phyloP scores from a whole-genome alignment of 2,113 vertebrate genomes.

The Cephalopterus ornatus region DNA sequence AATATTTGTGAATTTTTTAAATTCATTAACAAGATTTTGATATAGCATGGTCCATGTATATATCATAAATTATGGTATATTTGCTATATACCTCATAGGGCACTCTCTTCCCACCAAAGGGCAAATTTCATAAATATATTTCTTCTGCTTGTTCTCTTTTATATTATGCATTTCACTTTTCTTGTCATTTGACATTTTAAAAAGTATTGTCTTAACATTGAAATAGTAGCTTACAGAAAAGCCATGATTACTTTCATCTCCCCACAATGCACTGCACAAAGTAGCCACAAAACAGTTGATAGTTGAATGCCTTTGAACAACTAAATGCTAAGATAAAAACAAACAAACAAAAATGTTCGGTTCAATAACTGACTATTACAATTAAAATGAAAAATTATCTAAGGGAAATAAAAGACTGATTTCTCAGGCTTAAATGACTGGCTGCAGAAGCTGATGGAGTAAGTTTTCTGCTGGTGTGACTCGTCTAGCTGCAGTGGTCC shows the following conservation, averaged over 20 bases:
- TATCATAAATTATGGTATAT: not conserved
- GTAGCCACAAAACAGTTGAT: not conserved
- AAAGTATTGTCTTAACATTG: not conserved
- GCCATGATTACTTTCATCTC: not conserved
- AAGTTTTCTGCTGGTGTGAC: not conserved
- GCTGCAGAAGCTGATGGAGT: fast-evolving
- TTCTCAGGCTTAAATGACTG: not conserved
- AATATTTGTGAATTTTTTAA: not conserved
- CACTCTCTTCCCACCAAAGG: not conserved
- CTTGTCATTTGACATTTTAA: not conserved
- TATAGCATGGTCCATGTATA: not conserved
- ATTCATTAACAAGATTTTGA: not conserved
- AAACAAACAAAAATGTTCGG: not conserved
- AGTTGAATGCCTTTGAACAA: not conserved
- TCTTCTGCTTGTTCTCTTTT: conserved; percentile 1
- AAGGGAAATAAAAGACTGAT: not conserved
- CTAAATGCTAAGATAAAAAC: not conserved
- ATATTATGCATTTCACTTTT: not conserved
- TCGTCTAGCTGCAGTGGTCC: not conserved
- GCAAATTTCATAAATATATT: not conserved
- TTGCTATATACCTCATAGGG: not conserved
- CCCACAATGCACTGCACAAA: not conserved
- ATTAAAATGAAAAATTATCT: not conserved
- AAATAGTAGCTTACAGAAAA: not conserved
- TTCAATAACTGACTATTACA: not conserved